Evolutionary conservation across 2,888 invertebrate species (phyloP), one percentile per base, ranked within the genome.

Genomic region (Drosophila melanosoma): DNA sequence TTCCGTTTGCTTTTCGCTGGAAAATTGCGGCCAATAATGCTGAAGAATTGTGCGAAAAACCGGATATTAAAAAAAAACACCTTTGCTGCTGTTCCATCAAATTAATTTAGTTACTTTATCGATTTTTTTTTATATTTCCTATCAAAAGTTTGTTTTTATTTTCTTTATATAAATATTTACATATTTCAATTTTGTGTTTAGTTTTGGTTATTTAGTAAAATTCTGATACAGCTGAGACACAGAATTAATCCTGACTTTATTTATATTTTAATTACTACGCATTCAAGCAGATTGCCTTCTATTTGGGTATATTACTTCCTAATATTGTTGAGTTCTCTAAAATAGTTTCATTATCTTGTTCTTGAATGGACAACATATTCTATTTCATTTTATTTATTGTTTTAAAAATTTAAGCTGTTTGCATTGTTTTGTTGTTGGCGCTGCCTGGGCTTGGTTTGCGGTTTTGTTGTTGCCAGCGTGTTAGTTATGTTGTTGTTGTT

Each of bases 301-400:
- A 29, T 29, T 29, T 36, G 15, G 20, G 15, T n/a, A 36, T 56
- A 54, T 65, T 38, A 68, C 42, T 64, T 53, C 1, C 15, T 20
- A 59, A 78, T 57, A 68, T 68, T n/a, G 11, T 5, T 7, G 62
- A 62, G 53, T 58, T 49, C 51, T 17, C 38, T n/a, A 23, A 53
- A 61, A 59, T 56, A 36, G 60, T 74, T 69, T 63, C 26, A 74
- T 67, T 70, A 78, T 63, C 57, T 69, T 20, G 45, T 3, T n/a
- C 26, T 29, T 33, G 3, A 58, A 62, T 42, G 65, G 56, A 61
- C 66, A 70, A 63, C 66, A 75, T 75, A 78, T 82, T 79, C 71
- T 72, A 83, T 82, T 86, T 81, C 80, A 78, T 82, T 80, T 80
- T 75, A 80, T 83, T 83, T 76, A 86, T 80, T 86, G 78, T 75